Conservation (phyloP, 2,113 vertebrate species). For the Spea bombifrons region DNA sequence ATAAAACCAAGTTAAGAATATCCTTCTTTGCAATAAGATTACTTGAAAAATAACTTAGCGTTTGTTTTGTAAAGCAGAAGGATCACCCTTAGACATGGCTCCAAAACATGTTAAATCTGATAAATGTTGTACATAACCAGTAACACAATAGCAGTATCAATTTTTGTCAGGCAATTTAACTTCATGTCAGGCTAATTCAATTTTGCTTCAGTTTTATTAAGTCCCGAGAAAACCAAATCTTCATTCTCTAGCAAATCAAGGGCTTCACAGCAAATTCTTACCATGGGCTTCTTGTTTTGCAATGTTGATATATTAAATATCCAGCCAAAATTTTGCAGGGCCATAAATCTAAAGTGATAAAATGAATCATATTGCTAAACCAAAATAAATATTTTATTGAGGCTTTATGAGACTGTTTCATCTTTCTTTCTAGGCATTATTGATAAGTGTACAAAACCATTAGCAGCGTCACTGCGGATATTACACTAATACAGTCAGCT, state of each 20-base stretch:
- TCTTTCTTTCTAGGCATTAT: slow-evolving; percentile 59
- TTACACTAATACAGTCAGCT: slow-evolving; percentile 8
- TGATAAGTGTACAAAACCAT: slow-evolving; percentile 61
- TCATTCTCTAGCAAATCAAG: slow-evolving; percentile 61
- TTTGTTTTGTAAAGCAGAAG: slow-evolving; percentile 38
- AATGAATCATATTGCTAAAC: slow-evolving; percentile 71
- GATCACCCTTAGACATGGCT: slow-evolving; percentile 33
- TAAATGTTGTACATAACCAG: slow-evolving; percentile 54
- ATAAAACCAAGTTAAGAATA: slow-evolving; percentile 44
- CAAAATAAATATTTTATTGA: slow-evolving; percentile 78
- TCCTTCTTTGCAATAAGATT: slow-evolving; percentile 40
- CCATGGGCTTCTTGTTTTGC: slow-evolving; percentile 59
- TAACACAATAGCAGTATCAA: slow-evolving; percentile 56
- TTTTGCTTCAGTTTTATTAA: slow-evolving; percentile 69
- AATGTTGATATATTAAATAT: slow-evolving; percentile 75
- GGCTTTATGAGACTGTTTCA: slow-evolving; percentile 69
- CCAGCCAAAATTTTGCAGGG: slow-evolving; percentile 61
- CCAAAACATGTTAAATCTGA: slow-evolving; percentile 45
- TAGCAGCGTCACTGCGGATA: slow-evolving; percentile 35
- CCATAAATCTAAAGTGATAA: slow-evolving; percentile 73
- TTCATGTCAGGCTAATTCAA: slow-evolving; percentile 66
- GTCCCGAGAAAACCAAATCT: slow-evolving; percentile 52
- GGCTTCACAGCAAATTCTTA: slow-evolving; percentile 61
- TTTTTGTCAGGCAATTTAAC: slow-evolving; percentile 69
- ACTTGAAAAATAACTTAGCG: slow-evolving; percentile 43